Conservation (phyloP, 2,113 vertebrate genomes). For the Scomber japonicus region DNA sequence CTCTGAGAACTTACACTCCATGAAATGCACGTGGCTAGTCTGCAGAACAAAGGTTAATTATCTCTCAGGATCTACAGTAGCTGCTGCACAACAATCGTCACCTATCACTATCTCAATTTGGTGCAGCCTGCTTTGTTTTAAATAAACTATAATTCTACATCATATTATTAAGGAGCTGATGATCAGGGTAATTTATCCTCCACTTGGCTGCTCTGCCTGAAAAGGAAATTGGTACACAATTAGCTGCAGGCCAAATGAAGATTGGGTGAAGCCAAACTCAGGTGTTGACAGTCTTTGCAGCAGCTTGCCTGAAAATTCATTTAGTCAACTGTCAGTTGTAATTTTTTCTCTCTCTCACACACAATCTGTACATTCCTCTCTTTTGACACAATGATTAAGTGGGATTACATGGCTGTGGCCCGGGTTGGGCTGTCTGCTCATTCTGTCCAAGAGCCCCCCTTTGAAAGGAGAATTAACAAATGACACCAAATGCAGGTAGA, state of each 20-base stretch:
- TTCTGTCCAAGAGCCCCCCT: neutral
- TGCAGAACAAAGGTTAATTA: slow-evolving; percentile 9
- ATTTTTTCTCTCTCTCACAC: slow-evolving; percentile 20
- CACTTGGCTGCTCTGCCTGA: neutral
- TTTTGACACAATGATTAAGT: slow-evolving; percentile 48
- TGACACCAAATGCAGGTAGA: slow-evolving; percentile 4
- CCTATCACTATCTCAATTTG: neutral
- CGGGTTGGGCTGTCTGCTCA: neutral
- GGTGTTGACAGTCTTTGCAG: neutral
- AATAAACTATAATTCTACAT: neutral
- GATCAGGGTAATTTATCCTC: neutral
- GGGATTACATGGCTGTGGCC: slow-evolving; percentile 45
- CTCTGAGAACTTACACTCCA: neutral
- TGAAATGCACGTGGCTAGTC: slow-evolving; percentile 4
- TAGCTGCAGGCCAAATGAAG: no score
- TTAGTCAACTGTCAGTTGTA: slow-evolving; percentile 12
- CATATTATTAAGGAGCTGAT: neutral
- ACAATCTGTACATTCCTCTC: slow-evolving; percentile 53
- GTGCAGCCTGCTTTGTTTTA: neutral
- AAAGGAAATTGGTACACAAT: neutral
- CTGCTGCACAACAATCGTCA: neutral
- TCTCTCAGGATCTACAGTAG: neutral
- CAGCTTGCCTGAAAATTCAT: slow-evolving; percentile 7
- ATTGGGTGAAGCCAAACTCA: no score
- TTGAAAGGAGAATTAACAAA: slow-evolving; percentile 20